Conservation (phyloP, 2,888 invertebrate genomes). For the Erebia palarica region DNA sequence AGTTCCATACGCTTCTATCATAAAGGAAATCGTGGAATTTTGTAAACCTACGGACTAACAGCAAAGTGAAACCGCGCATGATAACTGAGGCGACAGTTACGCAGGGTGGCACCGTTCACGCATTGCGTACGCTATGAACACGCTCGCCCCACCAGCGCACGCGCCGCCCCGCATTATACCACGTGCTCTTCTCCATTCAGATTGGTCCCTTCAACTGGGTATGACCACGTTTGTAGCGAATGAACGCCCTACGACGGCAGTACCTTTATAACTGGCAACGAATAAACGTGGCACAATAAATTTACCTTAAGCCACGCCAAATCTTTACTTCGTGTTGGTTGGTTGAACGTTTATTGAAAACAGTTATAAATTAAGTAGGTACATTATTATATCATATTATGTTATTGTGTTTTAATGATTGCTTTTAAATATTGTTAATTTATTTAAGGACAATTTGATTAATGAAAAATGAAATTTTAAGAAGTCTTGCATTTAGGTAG, state of each 20-base stretch:
- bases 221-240: slow-evolving; percentile 54
- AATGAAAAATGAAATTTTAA: background rate
- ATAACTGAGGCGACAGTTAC: slow-evolving; percentile 59
- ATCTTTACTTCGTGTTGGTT: slow-evolving; percentile 31
- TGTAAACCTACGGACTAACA: background rate
- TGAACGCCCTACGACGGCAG: slow-evolving; percentile 55
- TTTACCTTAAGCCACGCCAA: slow-evolving; percentile 60
- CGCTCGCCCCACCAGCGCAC: slow-evolving; percentile 63
- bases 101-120: slow-evolving; percentile 61
- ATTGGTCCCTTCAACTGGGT: slow-evolving; percentile 69
- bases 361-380: background rate
- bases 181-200: slow-evolving; percentile 60
- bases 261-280: slow-evolving; percentile 49
- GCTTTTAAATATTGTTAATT: background rate
- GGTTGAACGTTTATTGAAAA: background rate
- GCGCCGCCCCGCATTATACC: slow-evolving; percentile 57
- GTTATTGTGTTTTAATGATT: background rate
- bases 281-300: slow-evolving; percentile 57
- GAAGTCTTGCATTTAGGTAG: too few species aligned
- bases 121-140: slow-evolving; percentile 61
- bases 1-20: background rate
- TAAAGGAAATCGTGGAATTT: background rate
- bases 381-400: background rate
- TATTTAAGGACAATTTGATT: slow-evolving; percentile 1
- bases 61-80: slow-evolving; percentile 17